Conservation (phyloP, 2,113 vertebrate species). For the Eubucco bourcierii region DNA sequence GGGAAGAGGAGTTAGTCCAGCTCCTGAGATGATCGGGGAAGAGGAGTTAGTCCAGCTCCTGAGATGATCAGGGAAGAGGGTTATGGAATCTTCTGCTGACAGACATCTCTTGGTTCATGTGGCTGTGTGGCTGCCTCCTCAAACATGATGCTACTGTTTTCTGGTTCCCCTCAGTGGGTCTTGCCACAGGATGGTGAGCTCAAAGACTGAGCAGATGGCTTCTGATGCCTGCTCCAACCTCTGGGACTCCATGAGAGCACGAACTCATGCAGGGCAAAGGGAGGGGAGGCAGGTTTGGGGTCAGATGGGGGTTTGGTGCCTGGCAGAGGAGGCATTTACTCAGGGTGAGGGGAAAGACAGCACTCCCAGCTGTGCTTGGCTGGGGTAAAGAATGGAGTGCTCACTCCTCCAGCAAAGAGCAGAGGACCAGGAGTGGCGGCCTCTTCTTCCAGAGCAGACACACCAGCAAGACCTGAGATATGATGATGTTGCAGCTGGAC, state of each 20-base stretch:
- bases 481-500: not conserved
- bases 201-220: not conserved
- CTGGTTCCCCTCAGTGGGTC: not conserved
- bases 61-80: not conserved
- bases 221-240: not conserved
- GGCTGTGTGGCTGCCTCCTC: not conserved
- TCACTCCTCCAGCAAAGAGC: not conserved
- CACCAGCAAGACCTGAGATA: constrained; percentile 16
- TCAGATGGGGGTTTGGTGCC: not conserved
- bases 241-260: not conserved
- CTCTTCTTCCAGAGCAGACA: not conserved
- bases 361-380: not conserved
- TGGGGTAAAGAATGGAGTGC: not conserved
- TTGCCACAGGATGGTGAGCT: fast-evolving
- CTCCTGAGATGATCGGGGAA: not conserved
- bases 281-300: not conserved
- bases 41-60: not conserved
- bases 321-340: not conserved
- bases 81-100: not conserved
- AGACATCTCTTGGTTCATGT: not conserved
- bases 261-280: not conserved
- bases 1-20: not conserved
- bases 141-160: fast-evolving
- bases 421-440: not conserved
- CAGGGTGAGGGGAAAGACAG: fast-evolving